Percentiles rank a stretch among this genome's conserved stretches.
Conservation (phyloP, 92 coral and sea anemone genomes). For the Pocillopora grandis region DNA sequence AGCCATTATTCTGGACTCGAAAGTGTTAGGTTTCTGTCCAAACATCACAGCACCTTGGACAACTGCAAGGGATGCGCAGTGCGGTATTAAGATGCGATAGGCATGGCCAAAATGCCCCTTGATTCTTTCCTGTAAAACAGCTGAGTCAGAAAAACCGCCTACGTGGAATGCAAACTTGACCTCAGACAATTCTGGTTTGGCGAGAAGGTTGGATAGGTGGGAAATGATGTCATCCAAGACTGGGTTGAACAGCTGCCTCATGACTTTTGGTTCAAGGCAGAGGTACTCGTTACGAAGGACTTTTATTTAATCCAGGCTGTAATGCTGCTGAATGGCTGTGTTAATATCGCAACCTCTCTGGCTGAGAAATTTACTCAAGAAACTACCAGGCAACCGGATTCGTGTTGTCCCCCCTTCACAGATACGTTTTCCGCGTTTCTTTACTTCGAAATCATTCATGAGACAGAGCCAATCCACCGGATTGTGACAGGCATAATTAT, state of each 20-base stretch:
- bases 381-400: constrained; percentile 46
- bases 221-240: too few relatives aligned
- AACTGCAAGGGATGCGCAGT: constrained; percentile 52
- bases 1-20: constrained; percentile 51
- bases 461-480: background rate
- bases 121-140: constrained; percentile 43
- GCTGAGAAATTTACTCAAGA: constrained; percentile 19
- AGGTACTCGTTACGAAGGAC: too few relatives aligned
- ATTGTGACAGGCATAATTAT: constrained; percentile 35
- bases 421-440: too few relatives aligned
- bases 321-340: too few relatives aligned
- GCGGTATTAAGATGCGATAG: constrained; percentile 43
- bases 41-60: too few relatives aligned
- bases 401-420: constrained; percentile 43
- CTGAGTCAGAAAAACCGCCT: constrained; percentile 66
- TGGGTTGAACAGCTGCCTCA: too few relatives aligned
- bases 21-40: constrained; percentile 46
- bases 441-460: too few relatives aligned
- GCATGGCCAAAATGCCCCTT: constrained; percentile 35
- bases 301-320: too few relatives aligned
- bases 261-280: too few relatives aligned
- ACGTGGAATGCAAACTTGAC: constrained; percentile 60
- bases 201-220: too few relatives aligned
- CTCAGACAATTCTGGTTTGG: constrained; percentile 27
- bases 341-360: too few relatives aligned